phyloP scores from a whole-genome alignment of 1,140 invertebrate species.

The Acromyrmex charruanus region DNA sequence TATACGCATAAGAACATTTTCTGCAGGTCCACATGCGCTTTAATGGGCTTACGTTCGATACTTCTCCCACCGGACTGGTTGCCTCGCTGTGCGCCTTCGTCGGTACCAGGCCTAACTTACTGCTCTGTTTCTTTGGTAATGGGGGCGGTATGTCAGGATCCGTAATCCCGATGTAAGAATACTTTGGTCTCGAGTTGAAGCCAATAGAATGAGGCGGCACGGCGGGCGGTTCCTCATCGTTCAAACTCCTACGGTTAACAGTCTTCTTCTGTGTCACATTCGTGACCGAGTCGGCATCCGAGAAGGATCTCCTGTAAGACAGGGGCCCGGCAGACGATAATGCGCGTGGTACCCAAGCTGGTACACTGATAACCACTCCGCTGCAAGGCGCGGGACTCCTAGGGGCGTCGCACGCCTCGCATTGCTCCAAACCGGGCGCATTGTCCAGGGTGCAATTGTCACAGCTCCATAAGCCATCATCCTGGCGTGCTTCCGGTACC shows the following conservation, averaged over 20 bases:
- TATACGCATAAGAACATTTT: slow-evolving; percentile 95
- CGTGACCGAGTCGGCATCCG: slow-evolving; percentile 86
- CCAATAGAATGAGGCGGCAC: slow-evolving; percentile 85
- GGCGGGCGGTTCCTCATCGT: slow-evolving; percentile 88
- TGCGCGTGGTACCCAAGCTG: slow-evolving; percentile 85
- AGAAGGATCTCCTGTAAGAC: slow-evolving; percentile 89
- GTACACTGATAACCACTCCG: slow-evolving; percentile 87
- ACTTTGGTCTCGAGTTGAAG: slow-evolving; percentile 85
- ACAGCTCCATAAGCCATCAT: slow-evolving; percentile 87
- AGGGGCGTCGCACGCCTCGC: slow-evolving; percentile 89
- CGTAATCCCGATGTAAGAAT: slow-evolving; percentile 88
- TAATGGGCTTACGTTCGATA: slow-evolving; percentile 81
- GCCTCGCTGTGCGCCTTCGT: slow-evolving; percentile 84
- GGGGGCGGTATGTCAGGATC: slow-evolving; percentile 86
- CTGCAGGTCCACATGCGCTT: slow-evolving; percentile 94
- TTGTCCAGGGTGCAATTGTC: slow-evolving; percentile 88
- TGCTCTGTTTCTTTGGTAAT: slow-evolving; percentile 84
- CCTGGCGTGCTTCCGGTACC: slow-evolving; percentile 80
- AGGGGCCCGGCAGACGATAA: slow-evolving; percentile 87
- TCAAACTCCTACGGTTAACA: slow-evolving; percentile 87
- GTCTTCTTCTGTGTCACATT: slow-evolving; percentile 82
- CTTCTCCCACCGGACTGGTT: slow-evolving; percentile 81
- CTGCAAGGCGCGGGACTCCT: slow-evolving; percentile 86
- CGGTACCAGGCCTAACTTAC: slow-evolving; percentile 78
- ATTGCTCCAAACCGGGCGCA: slow-evolving; percentile 85